phyloP scores from a whole-genome alignment of 92 coral and sea anemone species.

The Virgularia gustaviana region DNA sequence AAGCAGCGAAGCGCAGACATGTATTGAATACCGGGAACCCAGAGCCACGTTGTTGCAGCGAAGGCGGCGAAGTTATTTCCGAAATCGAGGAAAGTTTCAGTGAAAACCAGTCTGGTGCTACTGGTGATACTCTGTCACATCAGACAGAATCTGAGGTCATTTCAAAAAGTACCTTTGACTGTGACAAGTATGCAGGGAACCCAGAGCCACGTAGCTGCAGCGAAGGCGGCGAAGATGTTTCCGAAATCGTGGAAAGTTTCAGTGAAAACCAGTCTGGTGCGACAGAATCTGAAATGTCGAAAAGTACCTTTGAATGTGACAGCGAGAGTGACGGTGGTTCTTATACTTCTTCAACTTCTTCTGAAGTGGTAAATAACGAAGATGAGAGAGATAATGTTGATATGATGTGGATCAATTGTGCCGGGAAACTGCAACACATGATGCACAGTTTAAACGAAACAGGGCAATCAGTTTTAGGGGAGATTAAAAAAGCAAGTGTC shows the following conservation, averaged over 20 bases:
- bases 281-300: background rate
- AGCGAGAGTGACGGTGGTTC: background rate
- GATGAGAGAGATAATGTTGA: constrained; percentile 15
- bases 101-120: no score
- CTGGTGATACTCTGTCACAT: no score
- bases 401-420: constrained; percentile 18
- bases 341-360: constrained; percentile 11
- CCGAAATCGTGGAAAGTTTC: no score
- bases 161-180: background rate
- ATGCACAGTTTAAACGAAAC: constrained; percentile 16
- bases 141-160: background rate
- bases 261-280: background rate
- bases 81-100: no score
- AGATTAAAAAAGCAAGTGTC: constrained; percentile 19
- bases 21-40: no score
- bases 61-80: no score
- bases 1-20: constrained; percentile 31
- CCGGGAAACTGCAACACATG: constrained; percentile 31
- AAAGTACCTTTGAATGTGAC: background rate
- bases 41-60: no score
- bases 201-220: constrained; percentile 10
- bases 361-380: no score
- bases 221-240: no score
- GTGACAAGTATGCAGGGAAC: background rate
- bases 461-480: constrained; percentile 17